Base-by-base conservation (phyloP, 2,113 vertebrate genomes). In the Pimephales promelas region DNA sequence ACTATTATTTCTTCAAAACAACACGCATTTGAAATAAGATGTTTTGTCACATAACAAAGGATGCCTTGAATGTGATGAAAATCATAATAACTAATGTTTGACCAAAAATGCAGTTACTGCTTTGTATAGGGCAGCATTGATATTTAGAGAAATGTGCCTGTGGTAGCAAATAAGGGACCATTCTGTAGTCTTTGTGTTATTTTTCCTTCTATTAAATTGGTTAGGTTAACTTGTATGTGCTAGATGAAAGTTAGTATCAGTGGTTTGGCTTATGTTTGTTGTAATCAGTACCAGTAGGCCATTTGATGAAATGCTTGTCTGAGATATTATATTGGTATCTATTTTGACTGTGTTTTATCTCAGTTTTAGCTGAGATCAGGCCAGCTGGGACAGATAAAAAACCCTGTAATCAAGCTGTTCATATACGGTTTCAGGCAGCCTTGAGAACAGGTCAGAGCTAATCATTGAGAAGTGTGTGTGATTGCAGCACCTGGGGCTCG, bases 311-410 rank as follows among this genome's bases (percentile, higher is more conserved):
- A 68, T 68, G 18, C 34, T n/a, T 36, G 64, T 68, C 9, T 68
- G 64, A 40, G 64, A 40, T 40, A 11, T 36, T 22, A 68, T 68
- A 68, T 40, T 70, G 64, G 64, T 68, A 40, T 70, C 40, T 40
- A 22, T 40, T 40, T 70, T 66, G 2, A 36, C 62, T 66, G 9
- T 31, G 16, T 49, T 66, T 20, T 74, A 52, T 74, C 45, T 31
- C 14, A 31, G 24, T 79, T 70, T 83, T 81, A 79, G 80, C 81
- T 90, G 89, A 85, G 91, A 91, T 77, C 83, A 4, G 47, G 84
- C 86, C 92, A 92, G 86, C 88, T 89, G 91, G 72, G 43, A 75
- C 77, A 14, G 89, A 90, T 91, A 90, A 90, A 90, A 90, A 86
- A 70, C 83, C 70, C 14, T 66, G 56, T 75, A 11, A 28, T 43